Percentiles rank a stretch among this genome's conserved stretches.
Evolutionary conservation across 2,113 vertebrate species (phyloP).

Genomic region (Trinectes maculatus): DNA sequence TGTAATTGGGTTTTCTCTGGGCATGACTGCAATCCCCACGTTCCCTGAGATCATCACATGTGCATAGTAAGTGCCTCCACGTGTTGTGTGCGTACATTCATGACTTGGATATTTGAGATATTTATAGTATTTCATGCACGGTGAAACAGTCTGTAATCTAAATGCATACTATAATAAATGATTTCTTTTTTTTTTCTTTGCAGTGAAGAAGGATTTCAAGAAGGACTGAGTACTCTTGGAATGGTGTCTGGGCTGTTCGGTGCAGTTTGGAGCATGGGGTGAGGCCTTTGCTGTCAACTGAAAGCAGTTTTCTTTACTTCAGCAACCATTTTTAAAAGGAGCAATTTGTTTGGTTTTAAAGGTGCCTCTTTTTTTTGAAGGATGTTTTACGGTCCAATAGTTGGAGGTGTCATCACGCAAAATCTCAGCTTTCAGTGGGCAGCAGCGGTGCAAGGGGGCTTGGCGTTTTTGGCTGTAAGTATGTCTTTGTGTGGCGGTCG

Average conservation of each 20-base stretch:
- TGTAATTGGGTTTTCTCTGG: constrained; percentile 88
- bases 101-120: neutral
- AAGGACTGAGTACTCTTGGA: constrained; percentile 80
- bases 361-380: constrained; percentile 77
- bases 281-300: constrained; percentile 29
- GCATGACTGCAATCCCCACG: constrained; percentile 87
- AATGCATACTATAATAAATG: neutral
- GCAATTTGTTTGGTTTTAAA: neutral
- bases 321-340: neutral
- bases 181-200: neutral
- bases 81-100: neutral
- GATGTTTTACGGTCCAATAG: constrained; percentile 87
- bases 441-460: constrained; percentile 84
- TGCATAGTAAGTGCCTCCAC: constrained; percentile 87
- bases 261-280: constrained; percentile 82
- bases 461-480: constrained; percentile 88
- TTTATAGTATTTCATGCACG: neutral
- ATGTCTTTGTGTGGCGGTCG: neutral
- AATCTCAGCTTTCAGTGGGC: constrained; percentile 90
- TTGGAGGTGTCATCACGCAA: constrained; percentile 90
- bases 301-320: neutral
- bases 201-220: constrained; percentile 81
- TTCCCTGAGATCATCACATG: constrained; percentile 91
- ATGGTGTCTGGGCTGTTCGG: constrained; percentile 76
- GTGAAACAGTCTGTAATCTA: neutral